Evolutionary conservation across 1,140 invertebrate species (phyloP), one percentile per base, ranked within the genome.

Genomic region (Phortica variegata): DNA sequence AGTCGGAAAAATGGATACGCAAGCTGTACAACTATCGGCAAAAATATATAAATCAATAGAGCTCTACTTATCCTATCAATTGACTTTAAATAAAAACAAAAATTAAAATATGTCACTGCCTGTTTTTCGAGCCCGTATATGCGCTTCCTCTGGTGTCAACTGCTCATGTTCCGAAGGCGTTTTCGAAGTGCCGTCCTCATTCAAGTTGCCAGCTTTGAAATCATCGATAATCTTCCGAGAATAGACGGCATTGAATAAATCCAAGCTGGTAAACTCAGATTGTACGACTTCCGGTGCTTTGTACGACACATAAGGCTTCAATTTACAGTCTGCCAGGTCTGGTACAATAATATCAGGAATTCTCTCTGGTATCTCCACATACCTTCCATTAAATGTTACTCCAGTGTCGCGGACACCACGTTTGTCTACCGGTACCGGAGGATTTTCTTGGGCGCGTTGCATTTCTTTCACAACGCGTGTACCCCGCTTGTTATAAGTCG

Each of bases 231-330:
- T 91, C 77, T 95, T 93, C 46, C 82, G 63, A 2, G 83, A 84
- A 78, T 96, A 97, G 0, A 92, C 79, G 3, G 84, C 83, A 75
- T 91, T 81, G 71, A 96, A 97, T 13, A 97, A 79, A 72, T 93
- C 85, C 77, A 92, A 72, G 7, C 93, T 78, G 12, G 90, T 93
- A 57, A 94, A 93, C 75, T 89, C 84, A 7, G 84, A 82, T 73
- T 93, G 88, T 10, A 79, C 68, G 3, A 95, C 81, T 43, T 92
- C 85, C 8, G 81, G 77, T 1, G 84, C 82, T 76, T 82, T 83
- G 61, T 97, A 97, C 0, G 91, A 92, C 0, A 97, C 95, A 70
- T 98, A 98, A 0, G 95, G 92, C 77, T 95, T 95, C 18, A 98
- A 78, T 78, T 86, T 75, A 66, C 83, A 92, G 50, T 80, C 84